Conservation (phyloP, 2,797 vertebrate genomes). For the Lates japonicus region DNA sequence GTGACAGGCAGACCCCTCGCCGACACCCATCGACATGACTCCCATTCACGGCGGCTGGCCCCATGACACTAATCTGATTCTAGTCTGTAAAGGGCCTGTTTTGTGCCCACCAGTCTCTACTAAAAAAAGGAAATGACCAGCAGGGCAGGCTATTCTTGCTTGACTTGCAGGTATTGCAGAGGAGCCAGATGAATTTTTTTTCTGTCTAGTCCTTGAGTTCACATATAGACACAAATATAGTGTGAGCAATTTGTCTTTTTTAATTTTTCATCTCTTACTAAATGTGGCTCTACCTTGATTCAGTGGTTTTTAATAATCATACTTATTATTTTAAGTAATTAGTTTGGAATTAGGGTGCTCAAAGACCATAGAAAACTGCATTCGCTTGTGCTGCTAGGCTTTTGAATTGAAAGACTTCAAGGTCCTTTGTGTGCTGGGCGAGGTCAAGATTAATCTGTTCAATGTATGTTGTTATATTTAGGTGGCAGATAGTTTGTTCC, state of each 20-base stretch:
- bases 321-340: slow-evolving; percentile 58
- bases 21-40: slow-evolving; percentile 71
- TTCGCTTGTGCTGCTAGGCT: slow-evolving; percentile 9
- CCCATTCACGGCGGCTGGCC: slow-evolving; percentile 75
- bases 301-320: slow-evolving; percentile 27
- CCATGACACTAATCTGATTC: slow-evolving; percentile 81
- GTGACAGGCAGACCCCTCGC: slow-evolving; percentile 67
- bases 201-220: slow-evolving; percentile 16
- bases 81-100: slow-evolving; percentile 68
- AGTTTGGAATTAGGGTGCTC: slow-evolving; percentile 45
- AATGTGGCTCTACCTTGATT: slow-evolving; percentile 30
- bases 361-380: slow-evolving; percentile 34
- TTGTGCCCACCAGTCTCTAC: slow-evolving; percentile 42
- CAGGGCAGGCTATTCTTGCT: slow-evolving; percentile 40
- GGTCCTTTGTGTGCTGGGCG: not conserved
- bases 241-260: not conserved
- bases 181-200: slow-evolving; percentile 48
- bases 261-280: not conserved
- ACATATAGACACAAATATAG: slow-evolving; percentile 14
- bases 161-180: slow-evolving; percentile 58
- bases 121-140: slow-evolving; percentile 70
- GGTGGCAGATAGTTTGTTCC: not conserved
- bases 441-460: slow-evolving; percentile 21
- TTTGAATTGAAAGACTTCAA: slow-evolving; percentile 19
- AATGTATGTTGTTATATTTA: slow-evolving; percentile 22